Evolutionary conservation across 2,888 invertebrate species (phyloP).

Genomic region (Platypus cylindrus): DNA sequence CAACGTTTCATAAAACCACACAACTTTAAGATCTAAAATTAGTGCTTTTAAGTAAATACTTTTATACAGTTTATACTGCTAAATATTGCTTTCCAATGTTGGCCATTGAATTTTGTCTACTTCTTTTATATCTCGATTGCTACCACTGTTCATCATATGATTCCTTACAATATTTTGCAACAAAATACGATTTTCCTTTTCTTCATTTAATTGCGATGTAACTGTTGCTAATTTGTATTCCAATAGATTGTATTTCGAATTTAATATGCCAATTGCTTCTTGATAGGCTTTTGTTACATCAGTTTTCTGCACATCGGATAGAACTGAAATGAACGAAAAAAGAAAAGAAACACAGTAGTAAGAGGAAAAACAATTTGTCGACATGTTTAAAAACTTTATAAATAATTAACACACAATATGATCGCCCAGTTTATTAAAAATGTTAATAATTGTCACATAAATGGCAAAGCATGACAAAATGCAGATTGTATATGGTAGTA

Average conservation of each 20-base stretch:
- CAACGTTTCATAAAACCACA: neutral
- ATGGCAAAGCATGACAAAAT: no score
- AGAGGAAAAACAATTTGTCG: no score
- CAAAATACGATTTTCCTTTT: constrained; percentile 29
- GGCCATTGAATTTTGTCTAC: constrained; percentile 32
- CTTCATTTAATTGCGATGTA: constrained; percentile 30
- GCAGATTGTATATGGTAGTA: no score
- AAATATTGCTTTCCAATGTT: constrained; percentile 25
- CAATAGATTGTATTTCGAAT: constrained; percentile 28
- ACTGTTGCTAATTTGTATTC: constrained; percentile 30
- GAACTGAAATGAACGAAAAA: no score
- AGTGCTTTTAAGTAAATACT: no score
- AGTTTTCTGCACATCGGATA: constrained; percentile 21
- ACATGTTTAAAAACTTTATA: no score
- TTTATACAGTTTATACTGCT: no score
- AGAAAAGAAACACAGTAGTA: no score
- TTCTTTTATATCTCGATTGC: constrained; percentile 31
- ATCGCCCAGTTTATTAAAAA: no score
- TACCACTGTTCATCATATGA: constrained; percentile 20
- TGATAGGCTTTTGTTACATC: constrained; percentile 22
- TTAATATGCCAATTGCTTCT: constrained; percentile 23
- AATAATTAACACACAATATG: no score
- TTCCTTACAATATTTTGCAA: constrained; percentile 27
- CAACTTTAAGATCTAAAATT: no score
- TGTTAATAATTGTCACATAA: no score